Evolutionary conservation across 2,797 vertebrate species (phyloP), one percentile per base, ranked within the genome.

Genomic region (Alfaro cultratus): DNA sequence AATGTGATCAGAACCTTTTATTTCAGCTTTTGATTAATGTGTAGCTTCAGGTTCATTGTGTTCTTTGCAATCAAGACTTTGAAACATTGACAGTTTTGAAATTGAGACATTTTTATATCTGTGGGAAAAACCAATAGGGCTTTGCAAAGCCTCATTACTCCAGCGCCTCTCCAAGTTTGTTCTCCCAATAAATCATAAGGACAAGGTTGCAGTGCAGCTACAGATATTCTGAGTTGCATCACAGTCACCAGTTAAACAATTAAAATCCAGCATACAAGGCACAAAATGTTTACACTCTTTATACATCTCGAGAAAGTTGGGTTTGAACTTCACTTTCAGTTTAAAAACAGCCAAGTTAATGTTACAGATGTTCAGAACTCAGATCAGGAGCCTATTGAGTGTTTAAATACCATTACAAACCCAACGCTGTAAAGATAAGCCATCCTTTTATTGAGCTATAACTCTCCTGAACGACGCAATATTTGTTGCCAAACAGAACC

Each of bases 141-240:
- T 76, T 73, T 74, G 87, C 79, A 55, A 87, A 87, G 86, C 82
- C 79, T 91, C 83, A 86, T 89, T 88, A 89, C 86, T 88, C 80
- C 62, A 67, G 46, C 41, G 77, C 73, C 53, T 81, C 77, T 68
- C 73, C 53, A 70, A 34, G 74, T 85, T 72, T 31, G 9, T 64
- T 81, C 73, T 72, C 57, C 73, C 80, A 57, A 29, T 87, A 80
- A 87, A 82, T 88, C 82, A 79, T 2, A 2, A 68, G 45, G 7
- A 76, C 60, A 43, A 71, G 71, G 73, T 75, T 15, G 26, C 57
- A 21, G 73, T 46, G 64, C 34, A 49, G 74, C 57, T 77, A 80
- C 34, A 16, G 49, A 39, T 73, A 29, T 34, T 75, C 73, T 79
- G 72, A 80, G 76, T 87, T 41, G 83, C 80, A 75, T 75, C 73